Evolutionary conservation across 2,113 vertebrate species (phyloP).

Genomic region (Catharus fuscescens): DNA sequence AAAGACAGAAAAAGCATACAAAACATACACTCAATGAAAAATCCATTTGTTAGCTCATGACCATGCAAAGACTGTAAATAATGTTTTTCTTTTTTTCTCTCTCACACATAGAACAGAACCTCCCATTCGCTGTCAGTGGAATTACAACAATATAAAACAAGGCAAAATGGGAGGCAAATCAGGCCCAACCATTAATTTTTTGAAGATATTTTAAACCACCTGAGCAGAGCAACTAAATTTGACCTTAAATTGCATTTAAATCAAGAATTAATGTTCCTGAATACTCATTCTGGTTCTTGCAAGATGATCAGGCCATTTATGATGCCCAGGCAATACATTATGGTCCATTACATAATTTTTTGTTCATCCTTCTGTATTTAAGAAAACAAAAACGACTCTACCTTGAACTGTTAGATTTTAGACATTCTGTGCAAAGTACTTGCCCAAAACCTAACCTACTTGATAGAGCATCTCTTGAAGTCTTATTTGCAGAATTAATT

Average conservation of each 20-base stretch:
- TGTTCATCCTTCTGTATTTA: slow-evolving; percentile 30
- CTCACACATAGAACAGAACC: background rate
- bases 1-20: slow-evolving; percentile 9
- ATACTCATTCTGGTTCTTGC: background rate
- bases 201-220: background rate
- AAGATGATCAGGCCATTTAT: background rate
- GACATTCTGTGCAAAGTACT: background rate
- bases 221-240: background rate
- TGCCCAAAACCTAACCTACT: slow-evolving; percentile 5
- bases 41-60: background rate
- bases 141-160: background rate
- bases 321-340: background rate
- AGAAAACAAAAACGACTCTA: background rate
- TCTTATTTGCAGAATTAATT: slow-evolving; percentile 55
- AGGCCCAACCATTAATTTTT: background rate
- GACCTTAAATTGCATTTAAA: slow-evolving; percentile 41
- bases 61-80: background rate
- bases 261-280: slow-evolving; percentile 1
- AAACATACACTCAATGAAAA: background rate
- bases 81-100: background rate
- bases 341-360: slow-evolving; percentile 31
- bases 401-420: slow-evolving; percentile 19
- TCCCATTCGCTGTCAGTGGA: background rate
- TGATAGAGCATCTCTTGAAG: background rate
- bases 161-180: background rate